Evolutionary conservation across 1,140 invertebrate species (phyloP), one percentile per base, ranked within the genome.

Genomic region (Oedothorax gibbosus): DNA sequence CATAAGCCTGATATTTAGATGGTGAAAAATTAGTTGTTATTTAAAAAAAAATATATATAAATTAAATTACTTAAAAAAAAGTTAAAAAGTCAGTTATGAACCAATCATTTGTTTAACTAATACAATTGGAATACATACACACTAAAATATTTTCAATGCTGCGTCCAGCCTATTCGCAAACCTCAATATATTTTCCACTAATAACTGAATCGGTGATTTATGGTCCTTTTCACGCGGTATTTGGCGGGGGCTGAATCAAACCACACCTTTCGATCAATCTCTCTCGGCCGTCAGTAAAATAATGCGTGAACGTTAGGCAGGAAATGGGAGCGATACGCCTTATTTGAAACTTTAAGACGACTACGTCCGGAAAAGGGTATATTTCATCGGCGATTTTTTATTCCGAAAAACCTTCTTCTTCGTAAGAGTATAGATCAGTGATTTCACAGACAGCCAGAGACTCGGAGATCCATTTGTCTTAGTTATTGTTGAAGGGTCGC

Each of bases 361-460:
- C 15, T 53, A 71, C 54, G 68, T 71, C 50, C n/a, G 68, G 35
- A 35, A 35, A 35, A 53, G 68, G 68, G 54, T 71, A 71, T 71
- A 71, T 71, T 71, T 71, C 54, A 71, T 51, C 68, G 51, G 54
- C 54, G 35, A 71, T 71, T 71, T 71, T 71, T 71, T 71, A 71
- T 71, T 71, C 68, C 50, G 35, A 35, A 35, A 35, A 71, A 11
- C 49, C 50, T 71, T 71, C 68, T 35, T 35, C 35, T 35, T 35
- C 35, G 35, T 35, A 35, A 71, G 54, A n/a, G 51, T 51, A 71
- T 71, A 51, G 68, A 15, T 51, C 49, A 71, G 68, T n/a, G 68
- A 71, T 51, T 71, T 71, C 54, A 71, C 51, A 71, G 68, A 71
- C 68, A 71, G 68, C 54, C 54, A 49, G 49, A 71, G 68, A 71